phyloP scores from a whole-genome alignment of 2,113 vertebrate species.

The Leptodactylus fuscus region DNA sequence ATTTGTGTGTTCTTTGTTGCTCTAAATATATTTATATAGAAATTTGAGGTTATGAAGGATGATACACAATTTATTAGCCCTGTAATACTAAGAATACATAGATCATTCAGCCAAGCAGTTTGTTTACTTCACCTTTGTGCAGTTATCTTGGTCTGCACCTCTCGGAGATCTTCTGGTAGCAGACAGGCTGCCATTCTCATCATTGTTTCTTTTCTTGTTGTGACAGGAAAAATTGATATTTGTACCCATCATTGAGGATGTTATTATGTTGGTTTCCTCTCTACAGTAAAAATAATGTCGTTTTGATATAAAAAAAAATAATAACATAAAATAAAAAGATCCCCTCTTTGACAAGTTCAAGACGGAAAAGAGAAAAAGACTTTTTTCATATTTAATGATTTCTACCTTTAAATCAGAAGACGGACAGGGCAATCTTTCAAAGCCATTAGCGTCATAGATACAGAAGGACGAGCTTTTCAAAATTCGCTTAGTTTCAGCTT shows the following conservation, averaged over 20 bases:
- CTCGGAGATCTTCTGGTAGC: not conserved
- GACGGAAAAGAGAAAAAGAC: too few relatives aligned
- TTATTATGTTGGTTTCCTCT: not conserved
- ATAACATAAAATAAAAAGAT: too few relatives aligned
- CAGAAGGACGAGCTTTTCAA: too few relatives aligned
- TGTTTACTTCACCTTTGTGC: slow-evolving; percentile 19
- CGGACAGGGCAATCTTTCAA: too few relatives aligned
- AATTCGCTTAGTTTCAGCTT: too few relatives aligned
- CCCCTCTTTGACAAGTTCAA: too few relatives aligned
- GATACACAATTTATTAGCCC: not conserved
- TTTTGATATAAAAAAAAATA: too few relatives aligned
- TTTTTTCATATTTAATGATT: too few relatives aligned
- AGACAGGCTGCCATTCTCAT: not conserved
- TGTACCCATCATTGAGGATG: not conserved
- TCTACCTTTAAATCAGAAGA: too few relatives aligned
- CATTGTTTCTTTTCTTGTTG: not conserved
- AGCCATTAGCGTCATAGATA: too few relatives aligned
- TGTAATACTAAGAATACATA: not conserved
- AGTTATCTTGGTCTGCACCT: not conserved
- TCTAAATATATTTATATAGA: not conserved
- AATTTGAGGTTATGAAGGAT: not conserved
- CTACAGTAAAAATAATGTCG: too few relatives aligned
- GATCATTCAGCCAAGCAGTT: not conserved
- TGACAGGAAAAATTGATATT: slow-evolving; percentile 20
- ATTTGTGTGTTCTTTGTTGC: too few relatives aligned